phyloP scores from a whole-genome alignment of 2,113 vertebrate species.

The Gallinago undulata region DNA sequence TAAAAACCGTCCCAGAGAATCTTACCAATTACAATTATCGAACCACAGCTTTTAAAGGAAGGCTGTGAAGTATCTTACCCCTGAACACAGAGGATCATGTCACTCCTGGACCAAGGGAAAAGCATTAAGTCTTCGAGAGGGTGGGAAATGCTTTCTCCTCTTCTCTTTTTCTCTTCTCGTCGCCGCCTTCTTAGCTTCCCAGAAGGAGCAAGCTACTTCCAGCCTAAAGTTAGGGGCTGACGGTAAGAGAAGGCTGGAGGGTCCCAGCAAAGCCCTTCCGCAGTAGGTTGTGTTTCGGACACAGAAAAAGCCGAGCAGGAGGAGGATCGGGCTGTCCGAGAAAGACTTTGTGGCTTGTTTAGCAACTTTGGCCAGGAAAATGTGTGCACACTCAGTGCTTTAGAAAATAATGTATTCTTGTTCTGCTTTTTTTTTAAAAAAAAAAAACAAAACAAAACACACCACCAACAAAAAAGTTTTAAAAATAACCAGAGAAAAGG shows the following conservation, averaged over 20 bases:
- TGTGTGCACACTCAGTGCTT: neutral
- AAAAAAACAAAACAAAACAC: neutral
- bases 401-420: neutral
- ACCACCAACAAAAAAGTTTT: neutral
- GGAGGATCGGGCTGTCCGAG: neutral
- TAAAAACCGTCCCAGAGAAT: neutral
- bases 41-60: neutral
- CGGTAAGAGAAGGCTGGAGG: neutral
- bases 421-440: neutral
- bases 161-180: neutral
- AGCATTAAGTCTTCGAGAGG: conserved; percentile 60
- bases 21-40: neutral
- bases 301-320: neutral
- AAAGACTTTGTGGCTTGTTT: neutral
- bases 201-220: neutral
- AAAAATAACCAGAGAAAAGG: neutral
- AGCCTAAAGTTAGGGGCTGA: neutral
- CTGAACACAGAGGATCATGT: conserved; percentile 82
- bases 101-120: conserved; percentile 70
- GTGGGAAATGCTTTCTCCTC: neutral
- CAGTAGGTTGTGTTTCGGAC: neutral
- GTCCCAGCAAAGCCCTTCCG: neutral
- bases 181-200: neutral
- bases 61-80: conserved; percentile 67
- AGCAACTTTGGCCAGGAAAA: neutral